These are phyloP conservation scores for Chlorops oryzae DNA, from an alignment of 1,140 invertebrate species.

Conservation along the genomic window DNA sequence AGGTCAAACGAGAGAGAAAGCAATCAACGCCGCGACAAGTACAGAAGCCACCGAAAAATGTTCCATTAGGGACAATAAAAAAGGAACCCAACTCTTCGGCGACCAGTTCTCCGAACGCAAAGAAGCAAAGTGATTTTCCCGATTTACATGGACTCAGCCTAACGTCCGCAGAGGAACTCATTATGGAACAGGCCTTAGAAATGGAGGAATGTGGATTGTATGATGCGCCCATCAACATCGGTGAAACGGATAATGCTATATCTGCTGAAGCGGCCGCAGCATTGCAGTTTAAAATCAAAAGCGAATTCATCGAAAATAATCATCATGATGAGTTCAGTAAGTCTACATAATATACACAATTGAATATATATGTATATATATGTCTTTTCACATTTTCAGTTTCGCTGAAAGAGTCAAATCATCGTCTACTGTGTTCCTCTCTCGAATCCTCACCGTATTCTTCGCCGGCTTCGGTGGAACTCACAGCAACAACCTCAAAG, in stretches of 20 bases:
- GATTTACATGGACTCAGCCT: conserved; percentile 38
- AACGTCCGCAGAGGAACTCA: conserved; percentile 44
- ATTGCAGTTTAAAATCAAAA: conserved; percentile 42
- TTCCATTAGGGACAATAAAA: conserved; percentile 23
- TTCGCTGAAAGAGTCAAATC: conserved; percentile 25
- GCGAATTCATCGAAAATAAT: conserved; percentile 22
- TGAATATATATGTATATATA: not conserved
- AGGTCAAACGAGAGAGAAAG: conserved; percentile 37
- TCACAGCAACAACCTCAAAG: conserved; percentile 16
- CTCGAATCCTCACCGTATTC: conserved; percentile 42
- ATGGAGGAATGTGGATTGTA: conserved; percentile 44
- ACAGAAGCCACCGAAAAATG: conserved; percentile 36
- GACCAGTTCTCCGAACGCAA: conserved; percentile 5
- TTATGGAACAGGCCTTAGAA: conserved; percentile 44
- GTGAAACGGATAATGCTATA: conserved; percentile 40
- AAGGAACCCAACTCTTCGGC: conserved; percentile 26
- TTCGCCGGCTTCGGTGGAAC: conserved; percentile 40
- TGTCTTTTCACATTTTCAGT: conserved; percentile 19
- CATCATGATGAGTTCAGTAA: conserved; percentile 37
- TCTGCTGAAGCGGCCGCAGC: conserved; percentile 39
- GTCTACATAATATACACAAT: conserved; percentile 7
- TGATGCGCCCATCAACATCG: conserved; percentile 21
- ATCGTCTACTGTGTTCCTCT: conserved; percentile 36
- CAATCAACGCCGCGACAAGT: conserved; percentile 37
- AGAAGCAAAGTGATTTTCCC: conserved; percentile 18